Conservation (phyloP, 2,888 invertebrate genomes). For the Heliconius ethilla region DNA sequence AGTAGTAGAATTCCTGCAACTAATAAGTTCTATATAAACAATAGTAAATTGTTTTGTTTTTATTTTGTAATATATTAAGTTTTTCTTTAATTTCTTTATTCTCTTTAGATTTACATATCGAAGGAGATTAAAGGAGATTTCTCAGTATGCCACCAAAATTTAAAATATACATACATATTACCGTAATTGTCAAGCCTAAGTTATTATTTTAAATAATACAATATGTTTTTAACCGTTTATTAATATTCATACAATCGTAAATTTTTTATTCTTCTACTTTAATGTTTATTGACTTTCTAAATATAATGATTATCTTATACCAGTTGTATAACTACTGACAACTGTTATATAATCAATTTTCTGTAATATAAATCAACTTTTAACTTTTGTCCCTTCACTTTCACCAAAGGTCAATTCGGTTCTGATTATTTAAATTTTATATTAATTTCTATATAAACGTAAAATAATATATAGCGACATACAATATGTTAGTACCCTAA, state of each 20-base stretch:
- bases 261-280: background rate
- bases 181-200: background rate
- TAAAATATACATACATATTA: background rate
- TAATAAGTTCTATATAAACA: background rate
- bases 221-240: background rate
- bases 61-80: background rate
- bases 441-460: too few relatives aligned
- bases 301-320: background rate
- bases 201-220: background rate
- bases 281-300: conserved; percentile 20
- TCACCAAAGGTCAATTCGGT: background rate
- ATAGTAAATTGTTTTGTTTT: background rate
- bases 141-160: background rate
- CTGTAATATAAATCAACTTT: background rate
- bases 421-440: background rate
- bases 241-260: background rate
- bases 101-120: too few relatives aligned
- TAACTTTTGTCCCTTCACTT: conserved; percentile 14
- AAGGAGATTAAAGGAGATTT: too few relatives aligned
- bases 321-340: conserved; percentile 2
- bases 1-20: background rate
- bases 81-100: too few relatives aligned
- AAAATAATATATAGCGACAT: too few relatives aligned
- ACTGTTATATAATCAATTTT: conserved; percentile 11
- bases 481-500: too few relatives aligned